Evolutionary conservation across 2,797 vertebrate genomes (phyloP).

Genomic region (Danio choprae): DNA sequence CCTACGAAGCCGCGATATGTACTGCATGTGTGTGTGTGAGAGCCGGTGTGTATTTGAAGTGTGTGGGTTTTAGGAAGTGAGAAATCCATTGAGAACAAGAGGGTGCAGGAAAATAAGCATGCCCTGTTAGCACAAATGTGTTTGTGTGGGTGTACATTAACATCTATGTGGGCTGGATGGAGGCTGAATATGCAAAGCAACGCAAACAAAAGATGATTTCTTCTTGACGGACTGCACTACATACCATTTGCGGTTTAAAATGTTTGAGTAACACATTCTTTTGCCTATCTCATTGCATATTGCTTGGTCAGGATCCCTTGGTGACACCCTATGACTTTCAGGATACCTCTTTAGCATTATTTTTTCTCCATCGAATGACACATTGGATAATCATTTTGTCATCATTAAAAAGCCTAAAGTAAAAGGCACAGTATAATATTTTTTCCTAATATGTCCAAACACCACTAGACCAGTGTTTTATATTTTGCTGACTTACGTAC

Average conservation of each 20-base stretch:
- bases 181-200: constrained; percentile 82
- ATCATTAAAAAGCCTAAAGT: too few relatives aligned
- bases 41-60: constrained; percentile 58
- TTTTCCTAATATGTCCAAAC: too few relatives aligned
- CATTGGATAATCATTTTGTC: too few relatives aligned
- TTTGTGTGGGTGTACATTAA: constrained; percentile 86
- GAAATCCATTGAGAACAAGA: constrained; percentile 60
- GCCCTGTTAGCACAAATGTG: constrained; percentile 82
- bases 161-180: constrained; percentile 80
- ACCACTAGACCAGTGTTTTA: too few relatives aligned
- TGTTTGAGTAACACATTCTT: too few relatives aligned
- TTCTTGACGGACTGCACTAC: constrained; percentile 60
- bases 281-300: too few relatives aligned
- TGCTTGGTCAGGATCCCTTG: too few relatives aligned
- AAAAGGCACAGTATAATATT: too few relatives aligned
- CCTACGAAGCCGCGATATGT: constrained; percentile 33
- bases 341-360: too few relatives aligned
- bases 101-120: constrained; percentile 77
- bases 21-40: constrained; percentile 39
- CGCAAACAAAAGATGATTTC: constrained; percentile 79
- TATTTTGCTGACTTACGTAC: too few relatives aligned
- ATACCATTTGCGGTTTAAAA: constrained; percentile 26
- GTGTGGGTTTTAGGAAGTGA: constrained; percentile 68
- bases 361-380: too few relatives aligned
- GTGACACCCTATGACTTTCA: too few relatives aligned